Conservation (phyloP, 2,113 vertebrate genomes). For the Dromiciops gliroides region DNA sequence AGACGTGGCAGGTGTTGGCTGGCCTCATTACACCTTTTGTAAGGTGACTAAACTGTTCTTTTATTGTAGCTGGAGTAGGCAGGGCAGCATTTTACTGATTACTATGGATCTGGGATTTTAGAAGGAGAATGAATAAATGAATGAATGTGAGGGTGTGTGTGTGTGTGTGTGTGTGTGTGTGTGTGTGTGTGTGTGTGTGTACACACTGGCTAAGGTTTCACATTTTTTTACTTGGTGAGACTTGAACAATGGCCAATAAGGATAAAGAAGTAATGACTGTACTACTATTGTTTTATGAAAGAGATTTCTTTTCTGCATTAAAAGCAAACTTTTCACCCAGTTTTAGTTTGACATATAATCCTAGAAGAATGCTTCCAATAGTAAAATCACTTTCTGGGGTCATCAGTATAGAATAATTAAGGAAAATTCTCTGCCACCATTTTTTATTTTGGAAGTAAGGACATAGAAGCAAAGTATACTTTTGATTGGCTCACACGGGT, state of each 20-base stretch:
- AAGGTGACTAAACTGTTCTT: background rate
- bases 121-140: background rate
- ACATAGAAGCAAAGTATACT: background rate
- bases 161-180: background rate
- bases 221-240: background rate
- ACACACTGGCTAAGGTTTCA: background rate
- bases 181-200: background rate
- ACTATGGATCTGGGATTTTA: background rate
- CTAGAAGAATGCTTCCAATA: background rate
- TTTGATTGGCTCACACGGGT: background rate
- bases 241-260: constrained; percentile 5
- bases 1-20: background rate
- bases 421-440: constrained; percentile 24
- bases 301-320: background rate
- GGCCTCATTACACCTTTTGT: background rate
- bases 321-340: background rate
- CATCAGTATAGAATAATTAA: background rate
- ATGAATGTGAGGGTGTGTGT: background rate
- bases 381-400: background rate
- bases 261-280: constrained; percentile 13
- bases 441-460: background rate
- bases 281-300: background rate
- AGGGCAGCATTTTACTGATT: background rate
- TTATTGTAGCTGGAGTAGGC: background rate
- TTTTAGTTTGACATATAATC: background rate